These are phyloP conservation scores for Heliconius erato DNA, from an alignment of 2,888 invertebrate genomes.

Conservation along the genomic window DNA sequence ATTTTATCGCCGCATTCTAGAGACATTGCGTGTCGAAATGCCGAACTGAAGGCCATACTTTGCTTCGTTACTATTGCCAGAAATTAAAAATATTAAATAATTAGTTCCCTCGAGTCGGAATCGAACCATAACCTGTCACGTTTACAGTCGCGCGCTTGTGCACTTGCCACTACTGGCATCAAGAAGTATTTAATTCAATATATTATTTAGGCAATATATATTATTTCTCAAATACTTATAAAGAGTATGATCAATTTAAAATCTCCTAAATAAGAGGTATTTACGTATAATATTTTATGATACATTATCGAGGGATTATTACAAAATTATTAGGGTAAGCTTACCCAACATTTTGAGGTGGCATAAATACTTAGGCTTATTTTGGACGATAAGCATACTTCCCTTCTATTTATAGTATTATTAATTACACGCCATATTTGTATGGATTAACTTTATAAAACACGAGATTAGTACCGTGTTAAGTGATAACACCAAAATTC, in stretches of 20 bases:
- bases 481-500: conserved; percentile 3
- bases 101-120: too few species aligned
- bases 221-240: background rate
- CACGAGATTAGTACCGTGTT: conserved; percentile 16
- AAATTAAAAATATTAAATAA: too few species aligned
- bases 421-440: conserved; percentile 18
- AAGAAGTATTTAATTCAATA: background rate
- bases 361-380: conserved; percentile 13
- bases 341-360: conserved; percentile 8
- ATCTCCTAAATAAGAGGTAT: background rate
- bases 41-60: too few species aligned
- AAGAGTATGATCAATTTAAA: background rate
- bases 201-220: background rate
- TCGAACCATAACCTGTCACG: too few species aligned
- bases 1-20: too few species aligned
- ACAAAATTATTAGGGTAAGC: background rate
- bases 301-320: background rate
- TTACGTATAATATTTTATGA: background rate
- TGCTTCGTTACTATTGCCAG: too few species aligned
- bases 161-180: too few species aligned
- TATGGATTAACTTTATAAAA: conserved; percentile 9
- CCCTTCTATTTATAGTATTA: conserved; percentile 15
- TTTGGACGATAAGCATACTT: conserved; percentile 14
- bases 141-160: too few species aligned
- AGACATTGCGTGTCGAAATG: too few species aligned